A percentile compares a stretch with the other conserved stretches of the same genome.
phyloP scores from a whole-genome alignment of 2,888 invertebrate genomes.

The Agonopterix alstromeriana region DNA sequence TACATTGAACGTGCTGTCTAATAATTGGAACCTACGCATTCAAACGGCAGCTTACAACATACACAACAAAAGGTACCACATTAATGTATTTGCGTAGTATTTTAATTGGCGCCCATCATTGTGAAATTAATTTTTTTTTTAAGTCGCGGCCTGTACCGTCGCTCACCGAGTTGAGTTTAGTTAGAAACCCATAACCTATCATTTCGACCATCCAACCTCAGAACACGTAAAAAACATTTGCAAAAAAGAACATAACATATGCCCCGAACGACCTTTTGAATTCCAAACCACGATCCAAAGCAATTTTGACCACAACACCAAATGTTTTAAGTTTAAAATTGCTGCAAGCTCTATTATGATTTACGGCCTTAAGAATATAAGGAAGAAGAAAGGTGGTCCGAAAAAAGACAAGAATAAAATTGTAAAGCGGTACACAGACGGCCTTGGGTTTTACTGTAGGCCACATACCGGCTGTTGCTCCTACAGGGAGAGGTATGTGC shows the following conservation, averaged over 20 bases:
- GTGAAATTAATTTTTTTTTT: no score
- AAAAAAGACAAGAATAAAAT: slow-evolving; percentile 57
- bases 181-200: slow-evolving; percentile 35
- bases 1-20: no score
- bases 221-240: slow-evolving; percentile 46
- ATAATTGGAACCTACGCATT: no score
- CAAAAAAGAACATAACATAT: slow-evolving; percentile 63
- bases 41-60: no score
- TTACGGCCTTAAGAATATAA: slow-evolving; percentile 18
- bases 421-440: slow-evolving; percentile 66
- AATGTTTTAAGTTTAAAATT: slow-evolving; percentile 24
- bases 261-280: slow-evolving; percentile 64
- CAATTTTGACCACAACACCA: slow-evolving; percentile 17
- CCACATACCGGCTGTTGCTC: slow-evolving; percentile 64
- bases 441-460: slow-evolving; percentile 71
- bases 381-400: slow-evolving; percentile 52
- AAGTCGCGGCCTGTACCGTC: no score
- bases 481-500: slow-evolving; percentile 27
- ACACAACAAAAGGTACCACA: no score
- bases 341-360: slow-evolving; percentile 5
- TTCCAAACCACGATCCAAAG: slow-evolving; percentile 33
- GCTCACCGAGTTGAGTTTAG: slow-evolving; percentile 13
- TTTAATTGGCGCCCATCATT: no score
- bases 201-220: slow-evolving; percentile 28
- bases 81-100: no score